Evolutionary conservation across 2,888 invertebrate species (phyloP).

Genomic region (Rotaria macrura): DNA sequence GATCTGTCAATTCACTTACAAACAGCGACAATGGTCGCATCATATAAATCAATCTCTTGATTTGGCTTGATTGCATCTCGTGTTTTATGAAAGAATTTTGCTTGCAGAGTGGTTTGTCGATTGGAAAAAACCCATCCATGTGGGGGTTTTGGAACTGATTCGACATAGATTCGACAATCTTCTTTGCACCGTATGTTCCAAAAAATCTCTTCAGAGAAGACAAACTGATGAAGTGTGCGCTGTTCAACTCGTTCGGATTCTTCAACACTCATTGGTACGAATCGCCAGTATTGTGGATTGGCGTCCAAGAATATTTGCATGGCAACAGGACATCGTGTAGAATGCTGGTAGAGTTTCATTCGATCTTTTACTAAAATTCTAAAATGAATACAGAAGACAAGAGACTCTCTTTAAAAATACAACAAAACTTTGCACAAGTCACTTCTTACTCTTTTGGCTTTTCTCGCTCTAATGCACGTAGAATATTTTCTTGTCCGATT

Average conservation of each 20-base stretch:
- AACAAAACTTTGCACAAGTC: rapidly evolving
- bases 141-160: not conserved
- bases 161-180: not conserved
- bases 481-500: not conserved
- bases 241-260: not conserved
- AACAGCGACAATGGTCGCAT: not conserved
- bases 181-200: not conserved
- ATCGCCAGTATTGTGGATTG: not conserved
- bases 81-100: not conserved
- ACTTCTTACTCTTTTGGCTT: not conserved
- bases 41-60: not conserved
- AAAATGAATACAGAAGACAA: not conserved
- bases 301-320: not conserved
- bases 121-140: not conserved
- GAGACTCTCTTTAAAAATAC: rapidly evolving
- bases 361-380: not conserved
- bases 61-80: not conserved
- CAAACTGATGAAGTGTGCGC: too few relatives aligned
- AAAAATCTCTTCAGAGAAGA: not conserved
- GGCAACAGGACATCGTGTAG: not conserved
- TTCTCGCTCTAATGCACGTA: not conserved
- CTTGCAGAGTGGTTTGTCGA: not conserved
- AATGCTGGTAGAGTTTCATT: not conserved
- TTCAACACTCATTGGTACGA: not conserved
- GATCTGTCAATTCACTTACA: not conserved